phyloP scores from a whole-genome alignment of 2,113 vertebrate species.

The Grallaria varia region DNA sequence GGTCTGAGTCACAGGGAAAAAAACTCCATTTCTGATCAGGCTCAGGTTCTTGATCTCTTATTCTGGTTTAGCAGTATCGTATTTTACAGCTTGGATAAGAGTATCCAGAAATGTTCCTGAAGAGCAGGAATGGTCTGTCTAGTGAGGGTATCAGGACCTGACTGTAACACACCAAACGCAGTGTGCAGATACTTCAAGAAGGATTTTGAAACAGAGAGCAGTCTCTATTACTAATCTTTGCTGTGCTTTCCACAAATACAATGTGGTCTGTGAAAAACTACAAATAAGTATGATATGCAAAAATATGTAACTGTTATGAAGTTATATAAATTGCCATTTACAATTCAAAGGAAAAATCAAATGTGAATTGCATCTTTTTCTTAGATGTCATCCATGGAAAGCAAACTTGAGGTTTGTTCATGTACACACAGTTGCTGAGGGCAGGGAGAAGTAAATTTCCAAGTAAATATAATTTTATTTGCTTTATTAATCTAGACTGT shows the following conservation, averaged over 20 bases:
- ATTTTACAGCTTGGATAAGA: background rate
- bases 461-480: conserved; percentile 51
- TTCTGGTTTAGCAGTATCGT: background rate
- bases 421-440: background rate
- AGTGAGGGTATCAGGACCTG: background rate
- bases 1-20: background rate
- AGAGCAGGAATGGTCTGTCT: background rate
- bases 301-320: background rate
- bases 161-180: background rate
- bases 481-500: conserved; percentile 50
- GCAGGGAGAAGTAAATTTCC: conserved; percentile 37
- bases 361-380: background rate
- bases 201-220: background rate
- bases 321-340: background rate
- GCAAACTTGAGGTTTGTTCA: background rate
- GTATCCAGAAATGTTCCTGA: background rate
- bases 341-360: background rate
- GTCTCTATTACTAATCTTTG: background rate
- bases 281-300: background rate
- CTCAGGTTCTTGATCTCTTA: background rate
- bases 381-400: background rate
- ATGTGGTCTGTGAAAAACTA: background rate
- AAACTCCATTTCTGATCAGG: background rate
- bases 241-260: background rate
- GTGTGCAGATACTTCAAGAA: background rate